These are phyloP conservation scores for Drosophila conformis DNA, from an alignment of 2,888 invertebrate species.

Conservation along the genomic window DNA sequence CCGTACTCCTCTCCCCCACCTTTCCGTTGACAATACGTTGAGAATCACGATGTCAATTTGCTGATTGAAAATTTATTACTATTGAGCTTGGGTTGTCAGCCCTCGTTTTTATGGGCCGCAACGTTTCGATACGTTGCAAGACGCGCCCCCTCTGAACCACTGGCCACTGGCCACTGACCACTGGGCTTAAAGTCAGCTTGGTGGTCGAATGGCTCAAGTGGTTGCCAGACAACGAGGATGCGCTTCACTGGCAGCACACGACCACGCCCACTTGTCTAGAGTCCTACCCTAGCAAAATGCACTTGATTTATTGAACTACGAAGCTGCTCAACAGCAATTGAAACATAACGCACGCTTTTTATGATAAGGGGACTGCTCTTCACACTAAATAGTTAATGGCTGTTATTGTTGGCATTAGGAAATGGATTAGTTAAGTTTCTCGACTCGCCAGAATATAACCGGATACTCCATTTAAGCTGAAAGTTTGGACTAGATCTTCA, in stretches of 20 bases:
- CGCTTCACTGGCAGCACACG: slow-evolving; percentile 35
- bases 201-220: slow-evolving; percentile 32
- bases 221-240: slow-evolving; percentile 35
- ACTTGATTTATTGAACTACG: slow-evolving; percentile 69
- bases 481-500: neutral
- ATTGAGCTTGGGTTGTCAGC: slow-evolving; percentile 38
- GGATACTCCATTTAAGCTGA: too few species aligned
- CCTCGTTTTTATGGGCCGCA: slow-evolving; percentile 66
- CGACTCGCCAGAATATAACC: slow-evolving; percentile 2
- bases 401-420: neutral
- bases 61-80: slow-evolving; percentile 84
- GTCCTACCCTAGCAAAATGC: slow-evolving; percentile 38
- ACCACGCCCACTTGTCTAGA: slow-evolving; percentile 57
- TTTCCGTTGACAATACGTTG: slow-evolving; percentile 30
- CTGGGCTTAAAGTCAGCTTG: slow-evolving; percentile 24
- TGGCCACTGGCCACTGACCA: neutral
- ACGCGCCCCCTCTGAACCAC: slow-evolving; percentile 30
- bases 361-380: neutral
- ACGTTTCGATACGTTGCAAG: slow-evolving; percentile 44
- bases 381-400: neutral
- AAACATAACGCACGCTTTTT: slow-evolving; percentile 17
- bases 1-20: slow-evolving; percentile 28
- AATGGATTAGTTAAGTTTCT: slow-evolving; percentile 17
- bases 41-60: slow-evolving; percentile 84
- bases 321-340: slow-evolving; percentile 16